These are phyloP conservation scores for Brachionus calyciflorus DNA, from an alignment of 1,140 invertebrate genomes.

Conservation along the genomic window DNA sequence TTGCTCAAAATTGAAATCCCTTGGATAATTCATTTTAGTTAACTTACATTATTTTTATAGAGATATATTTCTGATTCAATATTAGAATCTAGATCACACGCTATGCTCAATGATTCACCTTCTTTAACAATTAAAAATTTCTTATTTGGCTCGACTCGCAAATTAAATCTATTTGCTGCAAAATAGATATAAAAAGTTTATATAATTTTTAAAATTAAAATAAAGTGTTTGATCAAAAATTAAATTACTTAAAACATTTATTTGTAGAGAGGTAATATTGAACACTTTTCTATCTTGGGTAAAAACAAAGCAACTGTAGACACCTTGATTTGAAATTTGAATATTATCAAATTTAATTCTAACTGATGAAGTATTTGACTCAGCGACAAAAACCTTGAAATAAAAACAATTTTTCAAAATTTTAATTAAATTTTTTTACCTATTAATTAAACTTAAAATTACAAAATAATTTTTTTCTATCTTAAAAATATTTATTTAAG, in stretches of 20 bases:
- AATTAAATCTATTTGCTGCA: neutral
- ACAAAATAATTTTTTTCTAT: too few relatives aligned
- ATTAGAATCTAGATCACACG: neutral
- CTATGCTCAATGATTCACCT: neutral
- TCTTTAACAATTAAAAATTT: neutral
- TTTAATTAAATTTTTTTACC: neutral
- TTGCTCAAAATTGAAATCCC: neutral
- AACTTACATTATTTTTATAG: slow-evolving; percentile 3
- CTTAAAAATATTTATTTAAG: too few relatives aligned
- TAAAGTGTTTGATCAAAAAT: too few relatives aligned
- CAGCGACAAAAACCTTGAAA: neutral
- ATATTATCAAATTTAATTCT: neutral
- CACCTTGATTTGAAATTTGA: neutral
- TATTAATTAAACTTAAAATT: too few relatives aligned
- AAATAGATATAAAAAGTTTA: too few relatives aligned
- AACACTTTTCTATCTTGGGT: neutral
- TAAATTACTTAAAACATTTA: neutral
- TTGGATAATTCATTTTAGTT: neutral
- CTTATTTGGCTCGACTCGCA: neutral
- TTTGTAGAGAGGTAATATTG: neutral
- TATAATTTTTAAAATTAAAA: too few relatives aligned
- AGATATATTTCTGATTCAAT: neutral
- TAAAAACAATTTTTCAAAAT: neutral
- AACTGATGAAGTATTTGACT: neutral
- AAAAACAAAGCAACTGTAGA: neutral